phyloP scores from a whole-genome alignment of 2,888 invertebrate species.

The Andrena chrysosceles region DNA sequence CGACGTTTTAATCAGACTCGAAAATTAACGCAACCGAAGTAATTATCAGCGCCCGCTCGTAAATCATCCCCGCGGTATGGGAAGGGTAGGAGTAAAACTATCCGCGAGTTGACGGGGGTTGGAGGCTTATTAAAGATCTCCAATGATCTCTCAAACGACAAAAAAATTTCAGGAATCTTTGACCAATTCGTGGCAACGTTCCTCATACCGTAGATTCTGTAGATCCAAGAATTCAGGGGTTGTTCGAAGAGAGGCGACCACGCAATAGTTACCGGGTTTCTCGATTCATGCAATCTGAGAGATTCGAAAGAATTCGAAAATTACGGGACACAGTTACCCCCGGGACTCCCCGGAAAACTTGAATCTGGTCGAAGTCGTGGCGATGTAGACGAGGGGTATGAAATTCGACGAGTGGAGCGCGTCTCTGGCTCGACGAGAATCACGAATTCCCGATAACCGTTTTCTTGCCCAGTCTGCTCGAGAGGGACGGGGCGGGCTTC shows the following conservation, averaged over 20 bases:
- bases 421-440: slow-evolving; percentile 20
- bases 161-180: slow-evolving; percentile 1
- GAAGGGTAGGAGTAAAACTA: neutral
- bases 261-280: no score
- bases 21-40: slow-evolving; percentile 61
- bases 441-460: slow-evolving; percentile 45
- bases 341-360: neutral
- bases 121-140: slow-evolving; percentile 5
- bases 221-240: neutral
- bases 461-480: slow-evolving; percentile 22
- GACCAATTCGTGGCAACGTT: slow-evolving; percentile 1
- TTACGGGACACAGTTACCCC: neutral
- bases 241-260: no score
- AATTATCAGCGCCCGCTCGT: slow-evolving; percentile 54
- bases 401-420: slow-evolving; percentile 35
- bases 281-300: neutral
- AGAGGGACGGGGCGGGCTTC: slow-evolving; percentile 4
- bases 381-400: slow-evolving; percentile 13
- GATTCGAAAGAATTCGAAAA: neutral
- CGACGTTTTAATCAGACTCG: slow-evolving; percentile 62
- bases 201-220: neutral
- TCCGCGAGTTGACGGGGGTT: neutral
- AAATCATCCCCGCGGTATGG: slow-evolving; percentile 44
- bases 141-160: no score
- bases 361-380: neutral